phyloP scores from a whole-genome alignment of 2,888 invertebrate genomes.

The Synanthedon andrenaeformis region DNA sequence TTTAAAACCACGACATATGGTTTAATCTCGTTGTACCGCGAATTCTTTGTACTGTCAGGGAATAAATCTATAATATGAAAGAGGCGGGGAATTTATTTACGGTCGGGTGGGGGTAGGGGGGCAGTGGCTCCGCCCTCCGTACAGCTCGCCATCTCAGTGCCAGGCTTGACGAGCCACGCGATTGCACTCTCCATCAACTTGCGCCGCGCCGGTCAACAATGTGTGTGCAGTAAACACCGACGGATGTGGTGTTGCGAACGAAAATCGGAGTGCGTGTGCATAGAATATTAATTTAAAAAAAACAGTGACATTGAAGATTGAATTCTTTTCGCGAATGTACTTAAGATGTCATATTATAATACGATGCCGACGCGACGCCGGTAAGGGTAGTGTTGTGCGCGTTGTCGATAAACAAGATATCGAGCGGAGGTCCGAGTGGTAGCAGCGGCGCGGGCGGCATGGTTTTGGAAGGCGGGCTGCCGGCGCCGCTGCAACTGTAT shows the following conservation, averaged over 20 bases:
- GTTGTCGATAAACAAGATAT: slow-evolving; percentile 43
- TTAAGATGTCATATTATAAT: slow-evolving; percentile 30
- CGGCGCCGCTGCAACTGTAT: slow-evolving; percentile 78
- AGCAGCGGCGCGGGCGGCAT: slow-evolving; percentile 48
- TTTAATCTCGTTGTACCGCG: slow-evolving; percentile 56
- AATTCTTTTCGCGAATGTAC: slow-evolving; percentile 2
- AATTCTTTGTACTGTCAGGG: slow-evolving; percentile 43
- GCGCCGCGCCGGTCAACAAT: slow-evolving; percentile 10
- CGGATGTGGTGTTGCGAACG: slow-evolving; percentile 5
- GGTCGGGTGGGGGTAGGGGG: slow-evolving; percentile 45
- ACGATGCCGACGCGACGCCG: slow-evolving; percentile 17
- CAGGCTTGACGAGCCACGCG: slow-evolving; percentile 30
- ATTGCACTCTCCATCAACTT: slow-evolving; percentile 21
- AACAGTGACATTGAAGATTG: slow-evolving; percentile 8
- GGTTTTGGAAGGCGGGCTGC: slow-evolving; percentile 77
- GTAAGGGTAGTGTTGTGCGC: slow-evolving; percentile 29
- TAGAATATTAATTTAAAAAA: slow-evolving; percentile 3
- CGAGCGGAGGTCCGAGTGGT: slow-evolving; percentile 19
- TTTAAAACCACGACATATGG: slow-evolving; percentile 55
- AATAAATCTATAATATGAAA: slow-evolving; percentile 71
- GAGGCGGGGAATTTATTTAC: slow-evolving; percentile 65
- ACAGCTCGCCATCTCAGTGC: slow-evolving; percentile 62
- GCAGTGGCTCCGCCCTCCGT: slow-evolving; percentile 42
- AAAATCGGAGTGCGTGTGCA: slow-evolving; percentile 3
- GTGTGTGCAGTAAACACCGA: slow-evolving; percentile 16